Conservation (phyloP, 2,888 invertebrate species). For the Lasius fuliginosus region DNA sequence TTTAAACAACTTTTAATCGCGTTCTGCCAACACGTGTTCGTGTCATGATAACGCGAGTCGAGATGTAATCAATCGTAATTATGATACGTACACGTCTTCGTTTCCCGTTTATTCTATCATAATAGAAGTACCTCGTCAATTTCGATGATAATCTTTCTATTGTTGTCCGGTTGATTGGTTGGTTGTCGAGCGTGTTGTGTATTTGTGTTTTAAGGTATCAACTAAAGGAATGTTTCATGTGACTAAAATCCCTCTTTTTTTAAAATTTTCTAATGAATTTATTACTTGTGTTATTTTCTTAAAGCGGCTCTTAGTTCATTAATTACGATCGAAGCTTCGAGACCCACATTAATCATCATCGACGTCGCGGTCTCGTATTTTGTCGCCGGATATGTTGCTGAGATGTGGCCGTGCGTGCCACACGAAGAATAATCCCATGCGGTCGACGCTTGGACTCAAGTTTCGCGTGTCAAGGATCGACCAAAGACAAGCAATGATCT, state of each 20-base stretch:
- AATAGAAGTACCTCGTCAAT: conserved; percentile 13
- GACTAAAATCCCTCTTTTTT: background rate
- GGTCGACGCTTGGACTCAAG: conserved; percentile 72
- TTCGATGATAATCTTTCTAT: background rate
- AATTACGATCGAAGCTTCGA: conserved; percentile 3
- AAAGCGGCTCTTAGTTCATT: background rate
- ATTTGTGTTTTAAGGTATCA: background rate
- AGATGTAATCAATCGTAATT: conserved; percentile 43
- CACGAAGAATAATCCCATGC: conserved; percentile 78
- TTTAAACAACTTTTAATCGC: conserved; percentile 41
- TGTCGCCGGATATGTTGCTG: conserved; percentile 69
- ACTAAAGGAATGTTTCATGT: background rate
- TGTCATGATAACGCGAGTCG: conserved; percentile 1
- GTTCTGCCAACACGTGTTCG: conserved; percentile 17
- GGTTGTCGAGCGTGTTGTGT: background rate
- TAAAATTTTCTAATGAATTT: background rate
- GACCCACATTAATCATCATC: conserved; percentile 57
- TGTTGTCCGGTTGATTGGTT: conserved; percentile 15
- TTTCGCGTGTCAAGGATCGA: conserved; percentile 60
- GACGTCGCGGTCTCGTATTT: conserved; percentile 60
- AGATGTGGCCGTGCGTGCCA: conserved; percentile 66
- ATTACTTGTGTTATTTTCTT: background rate
- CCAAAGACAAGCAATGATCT: background rate
- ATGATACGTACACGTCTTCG: conserved; percentile 29
- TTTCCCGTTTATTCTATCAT: background rate